A percentile compares a stretch with the other conserved stretches of the same genome.
Evolutionary conservation across 2,797 vertebrate genomes (phyloP).

Genomic region (Kryptopterus vitreolus): DNA sequence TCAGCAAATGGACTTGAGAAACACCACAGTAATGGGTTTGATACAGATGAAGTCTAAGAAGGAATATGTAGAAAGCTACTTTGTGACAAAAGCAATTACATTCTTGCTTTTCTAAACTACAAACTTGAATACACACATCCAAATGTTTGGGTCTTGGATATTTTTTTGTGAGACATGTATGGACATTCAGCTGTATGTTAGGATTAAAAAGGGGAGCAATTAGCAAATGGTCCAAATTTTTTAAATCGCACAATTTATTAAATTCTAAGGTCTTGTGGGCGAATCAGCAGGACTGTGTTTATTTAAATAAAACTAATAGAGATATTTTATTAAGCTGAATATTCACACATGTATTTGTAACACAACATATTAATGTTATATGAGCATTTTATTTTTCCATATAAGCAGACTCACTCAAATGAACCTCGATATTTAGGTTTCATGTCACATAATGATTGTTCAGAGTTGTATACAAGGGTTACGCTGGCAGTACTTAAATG

Average conservation of each 20-base stretch:
- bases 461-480: background rate
- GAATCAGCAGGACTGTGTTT: background rate
- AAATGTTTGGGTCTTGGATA: background rate
- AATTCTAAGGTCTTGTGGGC: background rate
- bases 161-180: background rate
- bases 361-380: background rate
- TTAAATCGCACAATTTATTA: conserved; percentile 5
- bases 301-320: background rate
- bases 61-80: background rate
- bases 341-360: background rate
- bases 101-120: background rate
- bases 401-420: background rate
- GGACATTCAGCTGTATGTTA: background rate
- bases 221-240: background rate
- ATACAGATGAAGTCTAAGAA: conserved; percentile 31
- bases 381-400: background rate
- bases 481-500: background rate
- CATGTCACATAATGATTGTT: background rate
- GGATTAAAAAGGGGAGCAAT: conserved; percentile 30
- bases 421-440: background rate
- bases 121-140: background rate
- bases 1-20: conserved; percentile 42
- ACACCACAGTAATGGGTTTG: conserved; percentile 27
- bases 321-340: background rate
- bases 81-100: background rate